These are phyloP conservation scores for Microtus pennsylvanicus DNA, from an alignment of 2,113 vertebrate species.

Conservation along the genomic window DNA sequence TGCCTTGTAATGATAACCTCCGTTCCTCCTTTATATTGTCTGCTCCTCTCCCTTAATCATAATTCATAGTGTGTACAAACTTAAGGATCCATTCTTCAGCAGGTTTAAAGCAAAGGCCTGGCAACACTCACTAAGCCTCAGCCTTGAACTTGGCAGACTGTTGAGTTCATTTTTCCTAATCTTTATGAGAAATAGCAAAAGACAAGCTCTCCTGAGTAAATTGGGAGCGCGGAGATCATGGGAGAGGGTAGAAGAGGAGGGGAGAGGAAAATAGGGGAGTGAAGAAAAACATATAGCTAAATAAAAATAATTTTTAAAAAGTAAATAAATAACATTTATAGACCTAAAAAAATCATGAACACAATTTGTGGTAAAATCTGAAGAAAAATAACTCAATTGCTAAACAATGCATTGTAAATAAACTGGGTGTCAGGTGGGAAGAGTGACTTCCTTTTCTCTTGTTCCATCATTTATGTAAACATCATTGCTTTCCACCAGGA, in stretches of 20 bases:
- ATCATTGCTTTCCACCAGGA: not conserved
- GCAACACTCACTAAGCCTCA: not conserved
- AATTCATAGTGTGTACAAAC: not conserved
- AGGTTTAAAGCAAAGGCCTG: not conserved
- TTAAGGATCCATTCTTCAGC: not conserved
- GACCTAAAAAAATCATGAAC: not conserved
- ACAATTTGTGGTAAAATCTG: not conserved
- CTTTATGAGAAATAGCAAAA: too few relatives aligned
- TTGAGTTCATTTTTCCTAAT: too few relatives aligned
- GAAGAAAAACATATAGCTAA: too few relatives aligned
- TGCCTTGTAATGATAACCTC: not conserved
- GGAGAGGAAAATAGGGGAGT: too few relatives aligned
- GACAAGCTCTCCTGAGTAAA: too few relatives aligned
- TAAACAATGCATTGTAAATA: not conserved
- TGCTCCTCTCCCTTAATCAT: not conserved
- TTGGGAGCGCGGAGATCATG: too few relatives aligned
- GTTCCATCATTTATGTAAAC: not conserved
- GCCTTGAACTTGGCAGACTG: too few relatives aligned
- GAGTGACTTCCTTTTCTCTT: not conserved
- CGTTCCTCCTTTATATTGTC: not conserved
- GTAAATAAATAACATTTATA: too few relatives aligned
- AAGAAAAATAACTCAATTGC: not conserved
- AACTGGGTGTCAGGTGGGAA: not conserved
- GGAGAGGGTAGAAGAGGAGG: too few relatives aligned
- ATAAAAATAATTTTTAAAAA: too few relatives aligned